These are phyloP conservation scores for Poeciliopsis occidentalis DNA, from an alignment of 2,113 vertebrate species.

Conservation along the genomic window DNA sequence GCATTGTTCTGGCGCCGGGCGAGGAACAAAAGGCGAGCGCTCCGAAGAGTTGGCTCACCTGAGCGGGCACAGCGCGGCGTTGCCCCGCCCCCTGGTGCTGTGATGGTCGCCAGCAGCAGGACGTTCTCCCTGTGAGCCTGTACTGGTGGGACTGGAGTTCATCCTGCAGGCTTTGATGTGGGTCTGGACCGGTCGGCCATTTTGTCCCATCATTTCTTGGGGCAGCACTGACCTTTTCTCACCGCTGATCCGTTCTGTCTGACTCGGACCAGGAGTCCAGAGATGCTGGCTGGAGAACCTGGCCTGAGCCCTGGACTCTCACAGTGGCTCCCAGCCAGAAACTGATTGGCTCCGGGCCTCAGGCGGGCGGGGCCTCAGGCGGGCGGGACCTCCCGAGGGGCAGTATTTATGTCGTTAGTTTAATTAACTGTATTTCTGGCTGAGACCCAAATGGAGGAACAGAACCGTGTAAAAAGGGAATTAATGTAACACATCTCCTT, in stretches of 20 bases:
- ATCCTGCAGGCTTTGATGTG: background rate
- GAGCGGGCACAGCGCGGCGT: slow-evolving; percentile 65
- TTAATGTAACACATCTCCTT: no score
- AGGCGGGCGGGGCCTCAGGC: no score
- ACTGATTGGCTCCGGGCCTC: no score
- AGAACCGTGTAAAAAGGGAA: no score
- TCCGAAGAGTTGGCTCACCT: slow-evolving; percentile 59
- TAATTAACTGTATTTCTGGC: no score
- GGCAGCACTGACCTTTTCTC: background rate
- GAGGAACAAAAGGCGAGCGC: slow-evolving; percentile 72
- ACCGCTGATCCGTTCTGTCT: background rate
- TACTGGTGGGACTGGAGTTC: background rate
- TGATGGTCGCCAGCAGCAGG: background rate
- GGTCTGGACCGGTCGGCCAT: background rate
- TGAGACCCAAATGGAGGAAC: no score
- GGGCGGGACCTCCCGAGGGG: no score
- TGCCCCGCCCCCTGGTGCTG: slow-evolving; percentile 45
- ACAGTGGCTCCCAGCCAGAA: no score
- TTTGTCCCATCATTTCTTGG: background rate
- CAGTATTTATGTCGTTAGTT: no score
- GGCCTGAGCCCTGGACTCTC: no score
- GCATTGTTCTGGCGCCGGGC: slow-evolving; percentile 69
- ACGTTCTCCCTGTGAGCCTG: background rate
- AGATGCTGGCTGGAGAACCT: background rate
- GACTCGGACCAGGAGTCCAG: background rate